phyloP scores from a whole-genome alignment of 2,797 vertebrate genomes.

The Amblyraja radiata region DNA sequence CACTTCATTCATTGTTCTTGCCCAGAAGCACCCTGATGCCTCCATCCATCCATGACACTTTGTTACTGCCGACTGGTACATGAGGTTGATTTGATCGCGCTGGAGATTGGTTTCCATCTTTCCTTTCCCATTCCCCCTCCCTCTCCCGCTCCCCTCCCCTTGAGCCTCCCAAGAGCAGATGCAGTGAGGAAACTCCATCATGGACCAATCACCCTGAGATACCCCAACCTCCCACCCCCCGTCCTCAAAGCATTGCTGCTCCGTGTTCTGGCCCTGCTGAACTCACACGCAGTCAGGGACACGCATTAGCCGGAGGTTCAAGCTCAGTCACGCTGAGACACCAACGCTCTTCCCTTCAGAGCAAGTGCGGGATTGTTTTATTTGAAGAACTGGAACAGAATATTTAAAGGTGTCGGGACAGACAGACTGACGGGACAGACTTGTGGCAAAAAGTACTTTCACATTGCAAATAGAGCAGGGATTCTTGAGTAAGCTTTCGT shows the following conservation, averaged over 20 bases:
- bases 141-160: neutral
- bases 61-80: neutral
- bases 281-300: neutral
- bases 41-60: neutral
- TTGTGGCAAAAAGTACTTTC: slow-evolving; percentile 18
- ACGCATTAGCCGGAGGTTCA: neutral
- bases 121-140: neutral
- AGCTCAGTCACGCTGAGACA: neutral
- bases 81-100: neutral
- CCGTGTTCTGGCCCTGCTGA: neutral
- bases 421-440: neutral
- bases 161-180: neutral
- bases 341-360: neutral
- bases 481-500: slow-evolving; percentile 18
- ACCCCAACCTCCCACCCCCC: no score
- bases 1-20: neutral
- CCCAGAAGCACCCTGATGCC: neutral
- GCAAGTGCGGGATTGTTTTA: neutral
- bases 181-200: neutral
- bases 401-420: slow-evolving; percentile 11
- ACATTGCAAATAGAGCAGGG: slow-evolving; percentile 14
- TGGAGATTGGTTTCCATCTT: neutral
- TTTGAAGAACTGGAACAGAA: slow-evolving; percentile 35
- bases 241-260: neutral
- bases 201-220: neutral